Evolutionary conservation across 2,797 vertebrate species (phyloP).

Genomic region (Phrynocephalus vlangalii): DNA sequence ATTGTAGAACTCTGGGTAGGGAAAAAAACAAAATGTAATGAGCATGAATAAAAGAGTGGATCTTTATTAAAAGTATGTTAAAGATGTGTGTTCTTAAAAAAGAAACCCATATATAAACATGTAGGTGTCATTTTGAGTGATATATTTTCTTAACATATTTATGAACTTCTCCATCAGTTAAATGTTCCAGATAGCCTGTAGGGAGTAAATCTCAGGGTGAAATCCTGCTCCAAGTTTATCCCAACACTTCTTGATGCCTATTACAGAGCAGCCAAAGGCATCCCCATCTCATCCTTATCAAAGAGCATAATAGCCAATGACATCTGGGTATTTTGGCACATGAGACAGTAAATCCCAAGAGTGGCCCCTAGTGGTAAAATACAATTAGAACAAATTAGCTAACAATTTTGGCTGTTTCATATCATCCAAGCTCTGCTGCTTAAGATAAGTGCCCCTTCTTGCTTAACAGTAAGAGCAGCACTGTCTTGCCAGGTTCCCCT

Average conservation of each 20-base stretch:
- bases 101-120: slow-evolving; percentile 45
- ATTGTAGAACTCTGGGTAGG: slow-evolving; percentile 78
- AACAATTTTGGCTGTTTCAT: neutral
- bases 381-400: neutral
- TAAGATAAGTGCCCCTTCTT: neutral
- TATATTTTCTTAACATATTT: neutral
- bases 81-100: slow-evolving; percentile 57
- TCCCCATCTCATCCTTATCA: neutral
- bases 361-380: neutral
- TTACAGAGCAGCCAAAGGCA: neutral
- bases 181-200: neutral
- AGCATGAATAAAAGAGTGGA: slow-evolving; percentile 73
- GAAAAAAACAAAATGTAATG: slow-evolving; percentile 75
- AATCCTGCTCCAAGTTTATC: neutral
- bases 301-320: neutral
- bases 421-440: neutral
- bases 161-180: neutral
- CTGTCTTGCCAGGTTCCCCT: neutral
- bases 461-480: no score
- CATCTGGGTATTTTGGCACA: neutral
- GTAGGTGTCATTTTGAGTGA: slow-evolving; percentile 4
- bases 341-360: neutral
- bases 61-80: slow-evolving; percentile 74
- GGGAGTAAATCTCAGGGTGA: neutral
- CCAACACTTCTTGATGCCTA: neutral